Percentiles rank a stretch among this genome's conserved stretches.
Conservation (phyloP, 2,797 vertebrate species). For the Discoglossus pictus region DNA sequence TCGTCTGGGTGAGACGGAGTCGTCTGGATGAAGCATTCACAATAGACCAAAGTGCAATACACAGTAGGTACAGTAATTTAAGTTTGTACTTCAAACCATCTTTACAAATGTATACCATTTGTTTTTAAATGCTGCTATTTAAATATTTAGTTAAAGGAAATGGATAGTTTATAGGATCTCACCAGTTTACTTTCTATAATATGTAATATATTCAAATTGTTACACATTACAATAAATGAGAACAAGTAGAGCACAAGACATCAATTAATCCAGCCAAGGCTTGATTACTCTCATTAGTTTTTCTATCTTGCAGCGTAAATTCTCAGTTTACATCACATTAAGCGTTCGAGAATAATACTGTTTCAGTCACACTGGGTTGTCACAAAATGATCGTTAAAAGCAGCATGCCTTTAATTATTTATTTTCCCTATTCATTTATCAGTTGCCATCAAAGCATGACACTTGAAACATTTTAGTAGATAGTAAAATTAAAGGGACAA, state of each 20-base stretch:
- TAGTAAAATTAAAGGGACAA: too few relatives aligned
- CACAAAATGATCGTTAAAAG: slow-evolving; percentile 50
- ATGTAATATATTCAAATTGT: slow-evolving; percentile 18
- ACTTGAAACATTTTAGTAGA: neutral
- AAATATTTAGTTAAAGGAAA: too few relatives aligned
- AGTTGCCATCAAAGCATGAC: slow-evolving; percentile 33
- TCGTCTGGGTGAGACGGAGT: too few relatives aligned
- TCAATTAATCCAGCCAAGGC: slow-evolving; percentile 46
- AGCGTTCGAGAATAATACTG: slow-evolving; percentile 28
- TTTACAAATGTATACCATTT: too few relatives aligned
- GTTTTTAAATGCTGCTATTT: too few relatives aligned
- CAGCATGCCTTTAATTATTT: slow-evolving; percentile 52
- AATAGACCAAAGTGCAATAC: too few relatives aligned
- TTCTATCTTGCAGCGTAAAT: slow-evolving; percentile 9
- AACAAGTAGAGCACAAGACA: slow-evolving; percentile 33
- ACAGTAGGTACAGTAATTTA: too few relatives aligned
- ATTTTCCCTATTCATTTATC: slow-evolving; percentile 51
- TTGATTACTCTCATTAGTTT: slow-evolving; percentile 50
- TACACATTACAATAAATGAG: slow-evolving; percentile 18
- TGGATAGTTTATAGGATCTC: too few relatives aligned
- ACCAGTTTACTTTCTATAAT: too few relatives aligned
- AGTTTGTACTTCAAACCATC: too few relatives aligned
- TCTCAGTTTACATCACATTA: slow-evolving; percentile 22
- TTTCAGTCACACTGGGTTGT: slow-evolving; percentile 47
- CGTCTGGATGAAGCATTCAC: too few relatives aligned